Base-by-base conservation (phyloP, 2,113 vertebrate genomes). In the Ptychochromis oligacanthus region DNA sequence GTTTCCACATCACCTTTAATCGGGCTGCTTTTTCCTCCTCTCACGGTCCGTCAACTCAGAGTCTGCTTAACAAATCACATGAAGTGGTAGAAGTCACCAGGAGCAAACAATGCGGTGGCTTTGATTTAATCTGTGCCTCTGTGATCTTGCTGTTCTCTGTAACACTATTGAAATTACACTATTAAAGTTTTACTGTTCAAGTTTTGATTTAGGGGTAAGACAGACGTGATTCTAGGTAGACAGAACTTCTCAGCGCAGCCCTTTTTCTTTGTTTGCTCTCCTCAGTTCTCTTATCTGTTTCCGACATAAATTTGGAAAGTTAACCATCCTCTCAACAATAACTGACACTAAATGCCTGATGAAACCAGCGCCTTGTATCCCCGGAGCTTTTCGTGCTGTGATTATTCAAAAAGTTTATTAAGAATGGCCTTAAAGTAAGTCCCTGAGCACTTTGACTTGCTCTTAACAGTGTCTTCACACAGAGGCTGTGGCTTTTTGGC, bases 1-100 rank as follows among this genome's bases (percentile, higher is more conserved):
- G 34, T 40, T 65, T 65, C 22, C 60, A 56, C 31, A 56, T 65
- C 60, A 79, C 31, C 28, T 54, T 28, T 52, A 78, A 79, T 64
- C 31, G 3, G 14, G 38, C 60, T 64, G 59, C 76, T 22, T 34
- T 52, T 36, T 18, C 31, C n/a, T 0, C 34, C n/a, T 54, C 26
- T 62, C 43, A 34, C 1, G 17, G 59, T 64, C 31, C 34, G 61
- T 55, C 46, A 64, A 55, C 65, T 46, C 14, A 13, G 26, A 64
- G 31, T 36, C 60, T 79, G 58, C 20, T 38, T 38, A 62, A 49
- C 24, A 31, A 18, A 62, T 64, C 5, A 17, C 59, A 79, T 36
- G 31, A 64, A 18, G 14, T 62, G 40, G 40, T 60, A 34, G 7
- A 24, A 55, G 77, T 55, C 43, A 55, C 34, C 28, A 79, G 17